Base-by-base conservation (phyloP, 2,113 vertebrate genomes). In the Piliocolobus tephrosceles region DNA sequence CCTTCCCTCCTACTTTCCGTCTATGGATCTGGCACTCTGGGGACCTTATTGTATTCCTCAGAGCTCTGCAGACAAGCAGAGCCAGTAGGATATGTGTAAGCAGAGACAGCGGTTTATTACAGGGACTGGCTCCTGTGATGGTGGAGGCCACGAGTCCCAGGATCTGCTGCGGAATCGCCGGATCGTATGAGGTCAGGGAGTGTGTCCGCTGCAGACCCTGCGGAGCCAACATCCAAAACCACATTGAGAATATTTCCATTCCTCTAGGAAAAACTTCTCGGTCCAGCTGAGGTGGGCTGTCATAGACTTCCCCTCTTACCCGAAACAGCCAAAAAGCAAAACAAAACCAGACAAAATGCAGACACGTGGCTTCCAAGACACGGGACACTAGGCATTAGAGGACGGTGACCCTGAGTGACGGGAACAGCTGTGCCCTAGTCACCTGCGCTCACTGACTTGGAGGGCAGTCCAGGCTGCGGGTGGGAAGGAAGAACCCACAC, bases 381-480 rank as follows among this genome's bases (percentile, higher is more conserved):
- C 2, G 1, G 38, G 47, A 30, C 47, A 8, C 61, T 8, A 11
- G n/a, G 40, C 6, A 10, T 5, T 13, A 2, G 0, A 8, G 12
- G 32, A 25, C n/a, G 8, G 20, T 8, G 12, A 8, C 38, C 38
- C n/a, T 58, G 35, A 52, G 81, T 25, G 45, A 45, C 2, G 32
- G 23, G 23, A 43, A 20, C 79, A 30, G 47, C 2, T 0, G 2
- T 5, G 38, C 22, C 38, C 50, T 30, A 5, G 17, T 17, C 3
- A 47, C 32, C 22, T 0, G 22, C 4, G 1, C 73, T 79, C 43
- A 7, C n/a, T 20, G 57, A 13, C 80, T 23, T 11, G 13, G 7
- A 43, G 43, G 30, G 5, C 64, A 30, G 52, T 40, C n/a, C 82
- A 23, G 61, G n/a, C 40, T 16, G 8, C 8, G 32, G 27, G 7